Percentiles rank a stretch among this genome's conserved stretches.
Conservation (phyloP, 92 coral and sea anemone genomes). For the Meandrina meandrites region DNA sequence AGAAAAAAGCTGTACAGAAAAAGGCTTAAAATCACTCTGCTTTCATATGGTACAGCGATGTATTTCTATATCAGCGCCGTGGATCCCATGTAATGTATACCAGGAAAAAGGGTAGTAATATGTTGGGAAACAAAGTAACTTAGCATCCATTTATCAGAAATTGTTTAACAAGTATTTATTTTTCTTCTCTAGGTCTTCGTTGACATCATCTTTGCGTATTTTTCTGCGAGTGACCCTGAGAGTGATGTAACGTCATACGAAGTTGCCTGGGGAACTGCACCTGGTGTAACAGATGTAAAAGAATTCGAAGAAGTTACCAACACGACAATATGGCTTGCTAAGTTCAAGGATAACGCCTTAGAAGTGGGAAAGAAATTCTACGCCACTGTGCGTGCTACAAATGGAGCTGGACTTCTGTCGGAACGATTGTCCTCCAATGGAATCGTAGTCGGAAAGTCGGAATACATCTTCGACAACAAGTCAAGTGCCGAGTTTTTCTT, state of each 20-base stretch:
- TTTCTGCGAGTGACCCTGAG: constrained; percentile 81
- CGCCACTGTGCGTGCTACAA: constrained; percentile 89
- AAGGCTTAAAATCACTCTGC: neutral
- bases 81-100: no score
- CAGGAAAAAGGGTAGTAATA: no score
- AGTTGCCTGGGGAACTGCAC: constrained; percentile 97
- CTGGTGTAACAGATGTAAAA: constrained; percentile 69
- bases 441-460: constrained; percentile 94
- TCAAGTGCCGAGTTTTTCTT: constrained; percentile 94
- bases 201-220: constrained; percentile 89
- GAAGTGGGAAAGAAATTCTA: constrained; percentile 69
- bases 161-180: neutral
- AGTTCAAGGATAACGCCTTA: constrained; percentile 78
- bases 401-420: constrained; percentile 90
- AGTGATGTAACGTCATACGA: constrained; percentile 93
- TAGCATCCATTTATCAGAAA: neutral
- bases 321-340: constrained; percentile 87
- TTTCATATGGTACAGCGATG: no score
- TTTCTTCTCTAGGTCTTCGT: constrained; percentile 57
- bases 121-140: no score
- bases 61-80: no score
- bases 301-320: constrained; percentile 91
- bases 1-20: neutral
- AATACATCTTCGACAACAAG: constrained; percentile 80
- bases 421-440: constrained; percentile 85